Percentiles rank a stretch among this genome's conserved stretches.
Evolutionary conservation across 2,888 invertebrate genomes (phyloP).

Genomic region (Cosmia pyralina): DNA sequence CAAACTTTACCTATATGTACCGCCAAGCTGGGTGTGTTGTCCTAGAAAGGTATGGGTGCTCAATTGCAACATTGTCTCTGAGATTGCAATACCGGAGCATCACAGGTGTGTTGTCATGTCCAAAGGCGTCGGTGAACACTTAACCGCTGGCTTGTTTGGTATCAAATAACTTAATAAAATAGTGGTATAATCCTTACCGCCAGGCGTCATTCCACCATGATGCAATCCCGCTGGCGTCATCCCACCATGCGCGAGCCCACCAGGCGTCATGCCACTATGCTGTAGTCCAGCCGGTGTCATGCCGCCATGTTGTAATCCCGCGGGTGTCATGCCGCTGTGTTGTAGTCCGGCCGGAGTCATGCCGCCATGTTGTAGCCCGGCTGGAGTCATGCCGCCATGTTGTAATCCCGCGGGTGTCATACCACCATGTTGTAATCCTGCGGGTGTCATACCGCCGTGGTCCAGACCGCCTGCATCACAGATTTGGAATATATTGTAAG

Average conservation of each 20-base stretch:
- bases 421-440: constrained; percentile 80
- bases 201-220: constrained; percentile 79
- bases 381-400: constrained; percentile 82
- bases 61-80: too few species aligned
- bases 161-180: too few species aligned
- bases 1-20: too few species aligned
- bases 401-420: constrained; percentile 77
- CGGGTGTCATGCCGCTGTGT: constrained; percentile 68
- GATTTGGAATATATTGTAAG: not conserved
- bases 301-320: constrained; percentile 80
- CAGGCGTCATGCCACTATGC: constrained; percentile 83
- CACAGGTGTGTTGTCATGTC: too few species aligned
- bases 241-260: constrained; percentile 82
- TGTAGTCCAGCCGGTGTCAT: constrained; percentile 77
- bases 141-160: too few species aligned
- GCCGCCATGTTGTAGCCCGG: constrained; percentile 80
- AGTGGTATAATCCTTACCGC: constrained; percentile 45
- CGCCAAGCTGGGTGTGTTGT: too few species aligned
- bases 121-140: too few species aligned
- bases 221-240: constrained; percentile 82
- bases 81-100: too few species aligned
- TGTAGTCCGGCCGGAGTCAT: constrained; percentile 71
- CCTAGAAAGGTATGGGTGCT: too few species aligned
- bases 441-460: constrained; percentile 77
- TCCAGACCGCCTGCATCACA: constrained; percentile 51